phyloP scores from a whole-genome alignment of 2,113 vertebrate species.

The Ochotona princeps region DNA sequence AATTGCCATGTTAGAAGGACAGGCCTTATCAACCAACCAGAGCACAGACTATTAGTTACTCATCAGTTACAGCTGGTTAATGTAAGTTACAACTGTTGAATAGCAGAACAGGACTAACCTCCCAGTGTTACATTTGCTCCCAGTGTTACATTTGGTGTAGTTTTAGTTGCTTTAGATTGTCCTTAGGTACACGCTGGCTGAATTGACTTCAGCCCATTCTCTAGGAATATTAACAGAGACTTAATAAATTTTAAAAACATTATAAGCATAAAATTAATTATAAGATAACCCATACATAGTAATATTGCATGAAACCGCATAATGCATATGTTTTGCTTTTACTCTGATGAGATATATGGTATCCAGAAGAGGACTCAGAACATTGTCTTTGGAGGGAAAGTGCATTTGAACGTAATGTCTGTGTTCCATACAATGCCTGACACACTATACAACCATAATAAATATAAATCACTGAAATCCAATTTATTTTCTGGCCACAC shows the following conservation, averaged over 20 bases:
- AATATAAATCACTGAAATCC: constrained; percentile 71
- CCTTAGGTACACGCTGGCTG: background rate
- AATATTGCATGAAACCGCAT: background rate
- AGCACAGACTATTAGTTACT: background rate
- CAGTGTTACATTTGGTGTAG: background rate
- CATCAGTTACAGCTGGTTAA: background rate
- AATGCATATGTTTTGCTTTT: background rate
- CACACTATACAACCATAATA: constrained; percentile 64
- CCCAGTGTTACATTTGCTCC: background rate
- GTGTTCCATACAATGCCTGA: constrained; percentile 54
- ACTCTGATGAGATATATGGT: background rate
- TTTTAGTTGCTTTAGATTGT: background rate
- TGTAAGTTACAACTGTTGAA: background rate
- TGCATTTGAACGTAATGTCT: background rate
- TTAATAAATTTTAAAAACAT: background rate
- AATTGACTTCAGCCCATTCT: background rate
- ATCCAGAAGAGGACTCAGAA: background rate
- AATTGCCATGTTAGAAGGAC: constrained; percentile 13
- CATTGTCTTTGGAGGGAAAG: background rate
- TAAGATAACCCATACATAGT: background rate
- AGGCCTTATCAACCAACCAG: background rate
- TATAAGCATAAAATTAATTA: background rate
- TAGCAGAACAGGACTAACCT: background rate
- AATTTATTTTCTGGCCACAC: constrained; percentile 76
- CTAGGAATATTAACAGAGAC: constrained; percentile 1